Evolutionary conservation across 2,888 invertebrate genomes (phyloP).

Genomic region (Tipula lateralis): DNA sequence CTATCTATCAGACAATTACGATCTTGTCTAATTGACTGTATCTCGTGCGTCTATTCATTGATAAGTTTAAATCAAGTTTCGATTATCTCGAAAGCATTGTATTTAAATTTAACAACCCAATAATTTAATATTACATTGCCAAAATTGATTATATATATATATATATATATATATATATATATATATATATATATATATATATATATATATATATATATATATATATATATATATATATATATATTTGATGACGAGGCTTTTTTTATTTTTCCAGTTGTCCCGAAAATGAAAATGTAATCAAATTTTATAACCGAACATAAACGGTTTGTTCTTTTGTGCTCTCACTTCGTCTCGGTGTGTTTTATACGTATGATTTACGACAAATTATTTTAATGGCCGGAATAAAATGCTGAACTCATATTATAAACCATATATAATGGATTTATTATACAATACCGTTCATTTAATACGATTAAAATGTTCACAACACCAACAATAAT

Average conservation of each 20-base stretch:
- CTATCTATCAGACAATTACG: not conserved
- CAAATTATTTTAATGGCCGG: not conserved
- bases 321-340: not conserved
- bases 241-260: not conserved
- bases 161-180: too few relatives aligned
- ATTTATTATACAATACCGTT: not conserved
- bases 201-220: too few relatives aligned
- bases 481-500: not conserved
- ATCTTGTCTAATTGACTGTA: not conserved
- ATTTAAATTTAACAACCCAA: not conserved
- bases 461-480: not conserved
- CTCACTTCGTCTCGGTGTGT: not conserved
- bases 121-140: not conserved
- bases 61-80: not conserved
- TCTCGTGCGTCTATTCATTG: not conserved
- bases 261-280: not conserved
- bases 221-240: too few relatives aligned
- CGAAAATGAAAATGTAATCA: not conserved
- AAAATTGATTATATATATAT: not conserved
- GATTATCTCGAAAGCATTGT: not conserved
- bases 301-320: constrained; percentile 19
- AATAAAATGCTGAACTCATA: not conserved
- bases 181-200: too few relatives aligned
- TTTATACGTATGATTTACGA: not conserved
- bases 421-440: too few relatives aligned